Evolutionary conservation across 2,113 vertebrate species (phyloP), one percentile per base, ranked within the genome.

Genomic region (Podarcis muralis): DNA sequence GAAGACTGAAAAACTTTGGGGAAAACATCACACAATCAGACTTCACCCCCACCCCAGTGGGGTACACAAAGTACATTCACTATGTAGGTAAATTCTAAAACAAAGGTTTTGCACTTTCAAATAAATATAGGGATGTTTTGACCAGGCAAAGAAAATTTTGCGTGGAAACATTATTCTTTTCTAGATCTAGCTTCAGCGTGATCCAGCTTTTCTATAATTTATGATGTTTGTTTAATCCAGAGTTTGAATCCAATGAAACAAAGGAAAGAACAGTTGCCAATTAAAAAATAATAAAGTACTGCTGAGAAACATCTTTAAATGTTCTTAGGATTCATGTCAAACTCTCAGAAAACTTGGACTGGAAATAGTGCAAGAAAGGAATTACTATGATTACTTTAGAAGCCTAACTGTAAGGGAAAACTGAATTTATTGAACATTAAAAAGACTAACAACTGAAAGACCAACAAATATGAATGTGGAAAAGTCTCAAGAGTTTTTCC

Each of bases 21-120:
- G 16, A 5, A 62, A 62, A 20, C 59, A 7, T 30, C 43, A 72
- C 8, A 71, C 12, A 75, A 23, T 40, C 69, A 57, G 43, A 35
- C 9, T 2, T 76, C 81, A 32, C 71, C 13, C n/a, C n/a, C 27
- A 27, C 30, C 27, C 62, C 74, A 77, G 43, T 9, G 43, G 53
- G 35, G 71, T 82, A 74, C 27, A n/a, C 59, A 69, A 48, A 35
- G 5, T 57, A 71, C 15, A 35, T 57, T 69, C 12, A 81, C 2
- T 57, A 72, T 22, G 83, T 77, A 86, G 93, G 84, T 87, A 81
- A 88, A 77, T 90, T 80, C 65, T 95, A 83, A 93, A 92, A 89
- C 88, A 74, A 90, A 79, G 22, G 82, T 89, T 87, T 32, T 30
- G 57, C 84, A 77, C 32, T 86, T 91, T 82, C 62, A 68, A 74